phyloP scores from a whole-genome alignment of 2,113 vertebrate genomes.

The Pogona vitticeps region DNA sequence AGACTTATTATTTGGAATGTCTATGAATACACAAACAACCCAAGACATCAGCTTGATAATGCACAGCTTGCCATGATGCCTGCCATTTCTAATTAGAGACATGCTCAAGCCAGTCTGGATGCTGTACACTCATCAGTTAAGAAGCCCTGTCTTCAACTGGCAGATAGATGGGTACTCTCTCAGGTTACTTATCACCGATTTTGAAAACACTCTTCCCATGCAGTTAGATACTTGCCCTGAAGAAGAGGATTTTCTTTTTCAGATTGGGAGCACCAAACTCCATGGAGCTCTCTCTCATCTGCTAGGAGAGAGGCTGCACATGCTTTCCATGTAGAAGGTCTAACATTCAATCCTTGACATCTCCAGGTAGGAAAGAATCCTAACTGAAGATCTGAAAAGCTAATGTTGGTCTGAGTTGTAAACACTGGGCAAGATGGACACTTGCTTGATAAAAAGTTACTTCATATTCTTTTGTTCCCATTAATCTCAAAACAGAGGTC shows the following conservation, averaged over 20 bases:
- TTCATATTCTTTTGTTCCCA: background rate
- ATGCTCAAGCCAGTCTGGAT: background rate
- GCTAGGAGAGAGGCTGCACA: too few relatives aligned
- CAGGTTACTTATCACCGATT: background rate
- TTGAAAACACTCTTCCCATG: background rate
- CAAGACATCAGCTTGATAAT: background rate
- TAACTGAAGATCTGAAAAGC: too few relatives aligned
- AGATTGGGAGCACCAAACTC: too few relatives aligned
- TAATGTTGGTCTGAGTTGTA: too few relatives aligned
- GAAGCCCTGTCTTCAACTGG: background rate
- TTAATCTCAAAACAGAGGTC: background rate
- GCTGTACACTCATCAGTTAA: background rate
- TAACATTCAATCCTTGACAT: too few relatives aligned
- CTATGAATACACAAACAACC: background rate
- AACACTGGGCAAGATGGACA: too few relatives aligned
- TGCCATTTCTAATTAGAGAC: background rate
- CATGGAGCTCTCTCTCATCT: background rate
- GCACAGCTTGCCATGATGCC: background rate
- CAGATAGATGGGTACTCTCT: background rate
- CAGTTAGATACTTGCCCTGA: too few relatives aligned
- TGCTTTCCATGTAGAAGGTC: too few relatives aligned
- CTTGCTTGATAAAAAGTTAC: too few relatives aligned
- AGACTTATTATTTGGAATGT: background rate
- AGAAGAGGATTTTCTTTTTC: background rate
- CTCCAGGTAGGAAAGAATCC: too few relatives aligned